phyloP scores from a whole-genome alignment of 1,140 invertebrate genomes.

The Dreissena polymorpha region DNA sequence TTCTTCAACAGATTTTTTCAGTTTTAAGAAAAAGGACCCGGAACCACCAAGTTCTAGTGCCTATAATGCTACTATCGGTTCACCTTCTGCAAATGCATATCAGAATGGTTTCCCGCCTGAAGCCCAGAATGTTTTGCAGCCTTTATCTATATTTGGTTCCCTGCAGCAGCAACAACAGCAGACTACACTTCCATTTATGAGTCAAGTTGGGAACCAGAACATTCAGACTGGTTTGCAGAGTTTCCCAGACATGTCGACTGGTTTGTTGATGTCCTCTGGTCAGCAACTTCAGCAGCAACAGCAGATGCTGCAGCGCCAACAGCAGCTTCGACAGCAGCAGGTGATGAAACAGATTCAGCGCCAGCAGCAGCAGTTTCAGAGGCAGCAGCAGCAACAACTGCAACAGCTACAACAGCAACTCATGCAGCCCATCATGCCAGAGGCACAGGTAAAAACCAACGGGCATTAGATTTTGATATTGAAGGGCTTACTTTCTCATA shows the following conservation, averaged over 20 bases:
- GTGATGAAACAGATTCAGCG: slow-evolving; percentile 49
- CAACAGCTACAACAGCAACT: slow-evolving; percentile 48
- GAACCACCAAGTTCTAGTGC: too few relatives aligned
- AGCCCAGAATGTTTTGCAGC: slow-evolving; percentile 14
- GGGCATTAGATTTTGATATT: too few relatives aligned
- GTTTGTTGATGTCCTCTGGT: slow-evolving; percentile 19
- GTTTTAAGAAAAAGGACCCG: slow-evolving; percentile 47
- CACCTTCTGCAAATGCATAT: neutral
- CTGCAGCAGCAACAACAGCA: neutral
- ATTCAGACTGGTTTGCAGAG: slow-evolving; percentile 27
- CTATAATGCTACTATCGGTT: neutral
- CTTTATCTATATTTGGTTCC: neutral
- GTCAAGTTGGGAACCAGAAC: slow-evolving; percentile 17
- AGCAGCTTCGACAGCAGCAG: slow-evolving; percentile 45
- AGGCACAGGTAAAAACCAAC: neutral
- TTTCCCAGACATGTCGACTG: slow-evolving; percentile 32
- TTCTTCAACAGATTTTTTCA: slow-evolving; percentile 48
- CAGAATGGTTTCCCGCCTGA: slow-evolving; percentile 6
- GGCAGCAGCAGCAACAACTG: slow-evolving; percentile 47
- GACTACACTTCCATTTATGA: neutral
- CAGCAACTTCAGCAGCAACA: slow-evolving; percentile 46
- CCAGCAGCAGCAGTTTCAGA: slow-evolving; percentile 44
- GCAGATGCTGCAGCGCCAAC: slow-evolving; percentile 29
- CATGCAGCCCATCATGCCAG: slow-evolving; percentile 16
- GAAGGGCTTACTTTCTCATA: too few relatives aligned